phyloP scores from a whole-genome alignment of 2,888 invertebrate species.

The Tanypteryx hageni region DNA sequence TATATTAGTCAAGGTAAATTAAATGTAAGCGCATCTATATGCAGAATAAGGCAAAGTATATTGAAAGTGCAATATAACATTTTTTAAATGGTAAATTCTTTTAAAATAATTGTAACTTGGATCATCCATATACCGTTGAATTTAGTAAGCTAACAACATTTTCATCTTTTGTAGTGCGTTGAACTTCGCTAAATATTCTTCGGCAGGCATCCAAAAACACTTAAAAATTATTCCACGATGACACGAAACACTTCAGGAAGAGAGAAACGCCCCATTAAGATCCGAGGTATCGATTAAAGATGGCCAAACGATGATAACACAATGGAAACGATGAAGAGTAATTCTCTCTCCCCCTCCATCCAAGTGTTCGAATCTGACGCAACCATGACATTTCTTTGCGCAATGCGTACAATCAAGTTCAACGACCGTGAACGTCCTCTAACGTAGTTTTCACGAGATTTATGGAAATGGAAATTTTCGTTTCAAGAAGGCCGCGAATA shows the following conservation, averaged over 20 bases:
- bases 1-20: background rate
- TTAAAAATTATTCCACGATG: slow-evolving; percentile 11
- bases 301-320: slow-evolving; percentile 38
- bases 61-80: background rate
- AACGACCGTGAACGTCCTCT: slow-evolving; percentile 40
- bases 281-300: slow-evolving; percentile 32
- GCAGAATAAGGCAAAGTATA: background rate
- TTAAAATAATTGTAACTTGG: background rate
- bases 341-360: slow-evolving; percentile 19
- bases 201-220: background rate
- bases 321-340: slow-evolving; percentile 29
- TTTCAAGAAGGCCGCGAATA: slow-evolving; percentile 45
- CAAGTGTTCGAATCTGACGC: slow-evolving; percentile 53
- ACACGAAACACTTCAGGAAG: slow-evolving; percentile 38
- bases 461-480: slow-evolving; percentile 48
- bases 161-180: too few species aligned
- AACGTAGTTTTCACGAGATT: slow-evolving; percentile 52
- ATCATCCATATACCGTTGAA: background rate
- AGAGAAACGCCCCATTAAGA: slow-evolving; percentile 21
- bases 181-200: too few species aligned
- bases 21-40: background rate
- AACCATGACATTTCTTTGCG: slow-evolving; percentile 58
- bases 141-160: too few species aligned
- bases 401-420: slow-evolving; percentile 59
- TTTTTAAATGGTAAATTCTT: background rate